These are phyloP conservation scores for Bos indicus DNA, from an alignment of 2,113 vertebrate species.

Conservation along the genomic window DNA sequence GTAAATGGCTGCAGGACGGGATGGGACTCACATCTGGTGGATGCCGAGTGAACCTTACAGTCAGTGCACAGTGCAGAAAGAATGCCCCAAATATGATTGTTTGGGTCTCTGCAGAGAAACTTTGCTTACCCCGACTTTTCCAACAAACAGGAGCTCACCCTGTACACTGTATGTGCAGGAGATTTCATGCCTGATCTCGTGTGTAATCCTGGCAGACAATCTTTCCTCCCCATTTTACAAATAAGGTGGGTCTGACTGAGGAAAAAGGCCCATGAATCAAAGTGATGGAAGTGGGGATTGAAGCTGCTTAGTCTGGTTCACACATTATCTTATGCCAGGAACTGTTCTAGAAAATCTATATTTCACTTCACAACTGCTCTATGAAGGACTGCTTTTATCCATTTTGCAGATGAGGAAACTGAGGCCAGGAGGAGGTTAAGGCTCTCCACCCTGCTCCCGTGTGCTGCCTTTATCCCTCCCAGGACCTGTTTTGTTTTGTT, in stretches of 20 bases:
- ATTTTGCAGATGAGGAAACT: not conserved
- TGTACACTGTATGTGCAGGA: not conserved
- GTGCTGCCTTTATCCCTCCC: too few relatives aligned
- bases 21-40: not conserved
- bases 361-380: not conserved
- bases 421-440: not conserved
- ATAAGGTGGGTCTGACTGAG: not conserved
- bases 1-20: not conserved
- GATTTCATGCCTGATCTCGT: not conserved
- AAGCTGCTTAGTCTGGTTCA: not conserved
- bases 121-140: not conserved
- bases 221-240: not conserved
- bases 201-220: not conserved
- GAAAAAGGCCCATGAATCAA: not conserved
- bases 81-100: rapidly evolving
- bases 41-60: not conserved
- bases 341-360: not conserved
- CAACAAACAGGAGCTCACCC: not conserved
- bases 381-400: rapidly evolving
- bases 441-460: rapidly evolving
- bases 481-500: not conserved
- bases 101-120: not conserved
- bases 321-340: too few relatives aligned
- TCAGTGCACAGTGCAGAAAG: rapidly evolving
- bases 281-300: rapidly evolving